Percentiles rank a stretch among this genome's conserved stretches.
phyloP scores from a whole-genome alignment of 1,140 invertebrate species.

The Daktulosphaira vitifoliae region DNA sequence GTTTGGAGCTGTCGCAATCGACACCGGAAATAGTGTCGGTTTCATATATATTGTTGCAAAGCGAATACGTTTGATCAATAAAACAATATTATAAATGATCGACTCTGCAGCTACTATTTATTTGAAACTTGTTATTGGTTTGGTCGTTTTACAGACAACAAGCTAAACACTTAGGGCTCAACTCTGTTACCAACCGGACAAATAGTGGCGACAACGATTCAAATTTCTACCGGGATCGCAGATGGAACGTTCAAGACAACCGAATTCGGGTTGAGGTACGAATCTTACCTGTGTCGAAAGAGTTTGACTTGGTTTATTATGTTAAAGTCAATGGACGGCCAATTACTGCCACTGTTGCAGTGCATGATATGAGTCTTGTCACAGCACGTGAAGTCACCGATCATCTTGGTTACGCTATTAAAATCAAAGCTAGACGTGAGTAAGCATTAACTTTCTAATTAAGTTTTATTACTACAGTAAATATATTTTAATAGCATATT shows the following conservation, averaged over 20 bases:
- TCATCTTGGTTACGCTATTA: constrained; percentile 64
- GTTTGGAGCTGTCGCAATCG: neutral
- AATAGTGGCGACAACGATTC: neutral
- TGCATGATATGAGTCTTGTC: constrained; percentile 66
- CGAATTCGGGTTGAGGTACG: neutral
- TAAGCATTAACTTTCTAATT: no score
- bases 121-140: neutral
- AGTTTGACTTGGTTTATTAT: constrained; percentile 59
- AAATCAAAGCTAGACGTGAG: constrained; percentile 74
- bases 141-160: constrained; percentile 52
- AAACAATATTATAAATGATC: neutral
- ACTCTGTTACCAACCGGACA: constrained; percentile 31
- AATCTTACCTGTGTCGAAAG: neutral
- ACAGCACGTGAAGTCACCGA: constrained; percentile 61
- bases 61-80: constrained; percentile 34
- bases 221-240: constrained; percentile 5
- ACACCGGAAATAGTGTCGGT: neutral
- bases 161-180: constrained; percentile 57
- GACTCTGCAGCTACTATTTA: neutral
- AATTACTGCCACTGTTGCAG: constrained; percentile 64
- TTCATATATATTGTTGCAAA: constrained; percentile 1
- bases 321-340: constrained; percentile 66
- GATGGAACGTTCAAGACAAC: constrained; percentile 3
- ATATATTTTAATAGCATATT: neutral
- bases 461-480: no score